Conservation (phyloP, 2,113 vertebrate species). For the Xyliphius kryptos region DNA sequence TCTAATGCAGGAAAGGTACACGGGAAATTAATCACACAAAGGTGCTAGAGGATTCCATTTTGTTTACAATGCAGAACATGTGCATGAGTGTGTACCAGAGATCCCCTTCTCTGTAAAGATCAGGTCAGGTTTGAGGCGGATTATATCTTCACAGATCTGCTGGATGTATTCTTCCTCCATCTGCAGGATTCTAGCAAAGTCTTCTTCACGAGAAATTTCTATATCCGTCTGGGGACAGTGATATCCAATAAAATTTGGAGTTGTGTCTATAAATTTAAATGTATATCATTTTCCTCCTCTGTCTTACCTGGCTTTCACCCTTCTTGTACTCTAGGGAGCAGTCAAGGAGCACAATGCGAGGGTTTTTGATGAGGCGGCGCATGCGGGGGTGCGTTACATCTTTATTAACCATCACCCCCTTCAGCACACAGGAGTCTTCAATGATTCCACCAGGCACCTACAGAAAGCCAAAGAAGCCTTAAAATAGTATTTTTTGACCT, state of each 20-base stretch:
- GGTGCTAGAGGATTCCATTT: background rate
- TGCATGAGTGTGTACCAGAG: too few species aligned
- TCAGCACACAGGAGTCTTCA: constrained; percentile 84
- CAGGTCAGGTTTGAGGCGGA: constrained; percentile 85
- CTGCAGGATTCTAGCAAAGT: constrained; percentile 90
- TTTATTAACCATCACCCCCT: constrained; percentile 93
- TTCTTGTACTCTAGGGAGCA: constrained; percentile 96
- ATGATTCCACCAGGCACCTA: constrained; percentile 90
- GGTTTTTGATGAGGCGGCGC: constrained; percentile 82
- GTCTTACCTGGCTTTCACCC: constrained; percentile 89
- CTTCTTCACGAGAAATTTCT: constrained; percentile 91
- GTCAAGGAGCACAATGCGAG: constrained; percentile 84
- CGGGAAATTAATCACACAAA: too few species aligned
- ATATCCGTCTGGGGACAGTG: constrained; percentile 81
- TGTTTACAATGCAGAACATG: too few species aligned
- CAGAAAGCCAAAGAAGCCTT: background rate
- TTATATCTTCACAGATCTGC: constrained; percentile 90
- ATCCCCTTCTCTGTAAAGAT: constrained; percentile 94
- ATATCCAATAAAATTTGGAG: background rate
- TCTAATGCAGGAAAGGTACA: constrained; percentile 68
- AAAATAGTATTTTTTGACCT: too few species aligned
- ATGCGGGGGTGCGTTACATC: constrained; percentile 90
- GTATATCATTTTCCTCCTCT: background rate
- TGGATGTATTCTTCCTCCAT: constrained; percentile 97
- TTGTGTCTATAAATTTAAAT: too few species aligned